Evolutionary conservation across 2,888 invertebrate species (phyloP).

Genomic region (Drosophila flavopinicola): DNA sequence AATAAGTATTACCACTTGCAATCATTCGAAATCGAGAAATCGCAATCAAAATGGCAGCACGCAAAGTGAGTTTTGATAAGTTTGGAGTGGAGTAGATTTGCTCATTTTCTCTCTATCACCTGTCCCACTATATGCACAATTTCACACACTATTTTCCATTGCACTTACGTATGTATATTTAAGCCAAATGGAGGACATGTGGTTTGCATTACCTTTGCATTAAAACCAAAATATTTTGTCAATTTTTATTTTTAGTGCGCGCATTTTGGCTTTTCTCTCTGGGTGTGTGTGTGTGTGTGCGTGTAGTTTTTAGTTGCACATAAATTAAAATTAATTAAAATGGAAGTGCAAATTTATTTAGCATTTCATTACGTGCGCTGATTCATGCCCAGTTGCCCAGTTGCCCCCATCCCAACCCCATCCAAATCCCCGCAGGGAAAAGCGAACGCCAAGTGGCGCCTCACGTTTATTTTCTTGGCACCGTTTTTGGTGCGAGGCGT

Average conservation of each 20-base stretch:
- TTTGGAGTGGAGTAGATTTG: no score
- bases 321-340: slow-evolving; percentile 78
- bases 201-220: slow-evolving; percentile 75
- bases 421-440: no score
- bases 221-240: slow-evolving; percentile 60
- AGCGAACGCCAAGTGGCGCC: slow-evolving; percentile 66
- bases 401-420: background rate
- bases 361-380: slow-evolving; percentile 70
- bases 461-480: slow-evolving; percentile 56
- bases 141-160: slow-evolving; percentile 45
- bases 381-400: slow-evolving; percentile 46
- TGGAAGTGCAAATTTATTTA: slow-evolving; percentile 78
- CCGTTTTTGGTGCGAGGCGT: slow-evolving; percentile 56
- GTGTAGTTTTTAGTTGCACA: slow-evolving; percentile 69
- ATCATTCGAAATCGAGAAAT: slow-evolving; percentile 27
- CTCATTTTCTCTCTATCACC: slow-evolving; percentile 10
- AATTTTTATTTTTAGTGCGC: slow-evolving; percentile 71
- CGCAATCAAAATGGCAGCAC: slow-evolving; percentile 70
- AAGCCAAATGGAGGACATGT: slow-evolving; percentile 70
- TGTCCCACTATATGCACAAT: slow-evolving; percentile 26
- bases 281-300: slow-evolving; percentile 28
- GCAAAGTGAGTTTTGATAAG: slow-evolving; percentile 71
- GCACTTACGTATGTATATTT: slow-evolving; percentile 16
- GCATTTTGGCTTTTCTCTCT: background rate
- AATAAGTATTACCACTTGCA: slow-evolving; percentile 41